Percentiles rank a stretch among this genome's conserved stretches.
Conservation (phyloP, 2,888 invertebrate species). For the Melanargia galathea region DNA sequence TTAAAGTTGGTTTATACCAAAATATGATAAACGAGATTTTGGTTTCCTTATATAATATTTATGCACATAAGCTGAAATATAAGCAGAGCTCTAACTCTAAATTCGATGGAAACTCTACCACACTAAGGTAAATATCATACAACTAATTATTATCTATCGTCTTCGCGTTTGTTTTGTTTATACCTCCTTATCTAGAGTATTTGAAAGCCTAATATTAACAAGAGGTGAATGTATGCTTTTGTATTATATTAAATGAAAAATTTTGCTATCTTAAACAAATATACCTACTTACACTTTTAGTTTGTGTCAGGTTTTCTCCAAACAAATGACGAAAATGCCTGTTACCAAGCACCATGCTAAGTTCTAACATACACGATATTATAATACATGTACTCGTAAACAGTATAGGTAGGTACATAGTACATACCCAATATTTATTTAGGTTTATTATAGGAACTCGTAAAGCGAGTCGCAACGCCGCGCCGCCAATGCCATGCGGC, state of each 20-base stretch:
- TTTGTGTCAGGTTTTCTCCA: slow-evolving; percentile 5
- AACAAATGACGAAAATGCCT: slow-evolving; percentile 13
- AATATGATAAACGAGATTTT: no score
- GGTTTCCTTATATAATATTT: no score
- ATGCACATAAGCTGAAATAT: no score
- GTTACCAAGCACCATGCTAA: slow-evolving; percentile 1
- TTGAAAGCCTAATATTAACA: not conserved
- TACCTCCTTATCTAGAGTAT: not conserved
- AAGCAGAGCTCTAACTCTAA: no score
- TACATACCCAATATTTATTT: slow-evolving; percentile 16
- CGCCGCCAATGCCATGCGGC: slow-evolving; percentile 16
- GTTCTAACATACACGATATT: not conserved
- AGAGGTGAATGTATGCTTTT: slow-evolving; percentile 3
- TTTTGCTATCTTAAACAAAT: not conserved
- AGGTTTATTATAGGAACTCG: slow-evolving; percentile 20
- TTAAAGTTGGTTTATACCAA: no score
- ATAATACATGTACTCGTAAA: not conserved
- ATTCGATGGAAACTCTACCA: no score
- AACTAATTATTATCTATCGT: not conserved
- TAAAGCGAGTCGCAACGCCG: slow-evolving; percentile 17
- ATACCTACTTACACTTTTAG: not conserved
- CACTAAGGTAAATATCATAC: not conserved
- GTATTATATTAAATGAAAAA: not conserved
- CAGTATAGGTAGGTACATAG: not conserved
- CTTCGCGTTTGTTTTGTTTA: not conserved